Evolutionary conservation across 1,140 invertebrate genomes (phyloP).

Genomic region (Sarcophaga bullata): DNA sequence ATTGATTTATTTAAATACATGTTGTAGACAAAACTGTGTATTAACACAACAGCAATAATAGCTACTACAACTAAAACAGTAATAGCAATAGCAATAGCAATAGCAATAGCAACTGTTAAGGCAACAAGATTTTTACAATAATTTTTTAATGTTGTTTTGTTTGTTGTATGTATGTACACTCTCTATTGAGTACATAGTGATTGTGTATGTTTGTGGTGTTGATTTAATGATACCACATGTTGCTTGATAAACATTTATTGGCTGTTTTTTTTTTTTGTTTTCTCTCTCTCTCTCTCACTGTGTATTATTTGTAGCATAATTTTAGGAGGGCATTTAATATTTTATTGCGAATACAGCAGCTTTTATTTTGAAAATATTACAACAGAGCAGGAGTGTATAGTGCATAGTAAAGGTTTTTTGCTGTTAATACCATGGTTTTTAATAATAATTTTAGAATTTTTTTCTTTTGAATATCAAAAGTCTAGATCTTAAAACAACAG

Average conservation of each 20-base stretch:
- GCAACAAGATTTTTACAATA: not conserved
- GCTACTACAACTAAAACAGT: not conserved
- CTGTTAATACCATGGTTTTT: not conserved
- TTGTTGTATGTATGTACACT: not conserved
- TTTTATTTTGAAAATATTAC: too few relatives aligned
- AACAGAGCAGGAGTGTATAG: too few relatives aligned
- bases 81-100: not conserved
- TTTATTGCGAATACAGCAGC: not conserved
- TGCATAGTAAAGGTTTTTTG: too few relatives aligned
- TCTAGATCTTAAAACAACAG: slow-evolving; percentile 13
- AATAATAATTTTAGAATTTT: not conserved
- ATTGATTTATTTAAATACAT: slow-evolving; percentile 12
- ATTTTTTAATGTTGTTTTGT: not conserved
- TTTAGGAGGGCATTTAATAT: slow-evolving; percentile 11
- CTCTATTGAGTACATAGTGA: not conserved
- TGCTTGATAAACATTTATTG: slow-evolving; percentile 17
- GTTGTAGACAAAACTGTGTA: not conserved
- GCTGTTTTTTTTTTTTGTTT: not conserved
- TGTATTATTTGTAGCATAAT: slow-evolving; percentile 3
- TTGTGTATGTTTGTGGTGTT: slow-evolving; percentile 5
- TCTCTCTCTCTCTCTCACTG: too few relatives aligned
- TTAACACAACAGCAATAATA: not conserved
- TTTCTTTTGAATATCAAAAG: not conserved
- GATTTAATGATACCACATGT: slow-evolving; percentile 26
- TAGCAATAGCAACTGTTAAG: not conserved